Percentiles rank a stretch among this genome's conserved stretches.
These are phyloP conservation scores for Microctenopoma steveboyesi DNA, from an alignment of 2,797 vertebrate genomes.

Conservation along the genomic window DNA sequence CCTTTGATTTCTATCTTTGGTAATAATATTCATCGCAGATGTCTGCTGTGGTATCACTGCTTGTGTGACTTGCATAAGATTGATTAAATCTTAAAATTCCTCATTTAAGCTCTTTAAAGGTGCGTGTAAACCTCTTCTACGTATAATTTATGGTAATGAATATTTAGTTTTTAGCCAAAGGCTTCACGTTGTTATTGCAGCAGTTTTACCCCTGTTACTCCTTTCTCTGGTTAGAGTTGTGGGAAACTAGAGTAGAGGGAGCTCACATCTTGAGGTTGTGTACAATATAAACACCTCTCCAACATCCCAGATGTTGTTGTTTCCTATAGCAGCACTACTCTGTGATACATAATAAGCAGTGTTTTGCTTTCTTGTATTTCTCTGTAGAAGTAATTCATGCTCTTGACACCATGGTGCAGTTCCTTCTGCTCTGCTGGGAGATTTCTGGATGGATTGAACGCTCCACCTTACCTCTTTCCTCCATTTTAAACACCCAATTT, in stretches of 20 bases:
- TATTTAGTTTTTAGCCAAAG: slow-evolving; percentile 49
- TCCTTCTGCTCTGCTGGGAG: slow-evolving; percentile 71
- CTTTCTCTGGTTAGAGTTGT: slow-evolving; percentile 43
- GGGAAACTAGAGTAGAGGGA: slow-evolving; percentile 40
- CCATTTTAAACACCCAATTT: slow-evolving; percentile 94
- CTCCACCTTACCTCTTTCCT: slow-evolving; percentile 73
- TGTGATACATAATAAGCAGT: slow-evolving; percentile 71
- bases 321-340: slow-evolving; percentile 61
- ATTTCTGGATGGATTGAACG: slow-evolving; percentile 72
- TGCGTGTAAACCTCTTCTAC: slow-evolving; percentile 29
- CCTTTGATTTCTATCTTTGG: slow-evolving; percentile 35
- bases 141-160: slow-evolving; percentile 39
- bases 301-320: slow-evolving; percentile 68
- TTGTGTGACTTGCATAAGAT: slow-evolving; percentile 13
- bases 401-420: slow-evolving; percentile 61
- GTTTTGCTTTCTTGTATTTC: slow-evolving; percentile 78
- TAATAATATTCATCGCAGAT: slow-evolving; percentile 15
- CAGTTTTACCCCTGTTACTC: slow-evolving; percentile 40
- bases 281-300: slow-evolving; percentile 70
- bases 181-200: slow-evolving; percentile 49
- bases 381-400: slow-evolving; percentile 69
- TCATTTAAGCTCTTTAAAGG: slow-evolving; percentile 50
- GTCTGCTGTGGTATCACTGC: slow-evolving; percentile 1
- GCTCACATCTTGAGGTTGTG: slow-evolving; percentile 59
- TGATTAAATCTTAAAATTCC: slow-evolving; percentile 37